These are phyloP conservation scores for Dallia pectoralis DNA, from an alignment of 2,797 vertebrate species.

Conservation along the genomic window DNA sequence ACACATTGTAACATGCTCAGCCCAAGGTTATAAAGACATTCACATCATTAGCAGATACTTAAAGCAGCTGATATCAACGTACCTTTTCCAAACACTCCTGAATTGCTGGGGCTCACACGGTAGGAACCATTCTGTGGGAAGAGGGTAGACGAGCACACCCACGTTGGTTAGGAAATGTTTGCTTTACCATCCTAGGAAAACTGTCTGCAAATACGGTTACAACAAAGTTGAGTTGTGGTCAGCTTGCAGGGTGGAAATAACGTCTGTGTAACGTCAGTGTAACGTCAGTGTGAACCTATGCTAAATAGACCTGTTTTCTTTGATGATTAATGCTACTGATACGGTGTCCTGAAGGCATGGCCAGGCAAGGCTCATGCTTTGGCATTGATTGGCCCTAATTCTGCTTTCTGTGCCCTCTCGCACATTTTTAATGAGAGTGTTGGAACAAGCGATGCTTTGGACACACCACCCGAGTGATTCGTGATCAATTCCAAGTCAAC, in stretches of 20 bases:
- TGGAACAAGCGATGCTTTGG: background rate
- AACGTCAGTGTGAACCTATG: constrained; percentile 5
- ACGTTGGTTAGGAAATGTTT: background rate
- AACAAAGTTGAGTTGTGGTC: background rate
- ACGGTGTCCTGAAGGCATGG: background rate
- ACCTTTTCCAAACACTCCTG: constrained; percentile 81
- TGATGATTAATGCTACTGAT: constrained; percentile 14
- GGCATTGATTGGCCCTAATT: background rate
- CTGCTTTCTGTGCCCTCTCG: background rate
- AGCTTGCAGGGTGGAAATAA: background rate
- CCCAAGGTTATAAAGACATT: background rate
- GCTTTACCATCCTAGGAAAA: background rate
- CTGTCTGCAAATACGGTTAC: background rate
- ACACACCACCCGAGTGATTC: background rate
- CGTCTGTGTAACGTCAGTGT: too few relatives aligned
- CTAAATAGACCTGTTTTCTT: constrained; percentile 15
- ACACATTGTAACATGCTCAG: too few relatives aligned
- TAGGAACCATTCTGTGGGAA: constrained; percentile 72
- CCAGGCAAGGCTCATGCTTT: constrained; percentile 1
- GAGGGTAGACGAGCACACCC: constrained; percentile 37
- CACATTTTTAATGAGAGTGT: constrained; percentile 14
- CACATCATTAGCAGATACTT: constrained; percentile 10
- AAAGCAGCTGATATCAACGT: constrained; percentile 29
- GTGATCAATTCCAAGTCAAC: constrained; percentile 3
- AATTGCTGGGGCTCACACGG: constrained; percentile 73